Conservation (phyloP, 2,113 vertebrate genomes). For the Dunckerocampus dactyliophorus region DNA sequence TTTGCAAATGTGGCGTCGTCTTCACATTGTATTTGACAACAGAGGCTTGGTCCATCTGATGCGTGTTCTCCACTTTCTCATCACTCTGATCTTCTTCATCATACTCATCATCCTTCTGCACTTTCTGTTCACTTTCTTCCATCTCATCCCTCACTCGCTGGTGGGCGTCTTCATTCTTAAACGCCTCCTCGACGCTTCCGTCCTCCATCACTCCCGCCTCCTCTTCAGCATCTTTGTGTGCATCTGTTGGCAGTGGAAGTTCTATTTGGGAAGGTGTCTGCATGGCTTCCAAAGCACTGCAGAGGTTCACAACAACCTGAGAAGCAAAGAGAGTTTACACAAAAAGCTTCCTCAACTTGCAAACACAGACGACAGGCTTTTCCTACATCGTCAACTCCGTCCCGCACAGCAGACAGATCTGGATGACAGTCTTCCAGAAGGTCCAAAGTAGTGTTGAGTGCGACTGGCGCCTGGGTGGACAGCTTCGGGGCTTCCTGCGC, state of each 20-base stretch:
- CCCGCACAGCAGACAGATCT: slow-evolving; percentile 51
- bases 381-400: slow-evolving; percentile 65
- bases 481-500: neutral
- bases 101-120: slow-evolving; percentile 23
- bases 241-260: slow-evolving; percentile 11
- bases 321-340: neutral
- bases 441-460: slow-evolving; percentile 63
- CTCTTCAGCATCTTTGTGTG: neutral
- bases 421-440: slow-evolving; percentile 55
- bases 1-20: slow-evolving; percentile 78
- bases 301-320: slow-evolving; percentile 75
- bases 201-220: slow-evolving; percentile 12
- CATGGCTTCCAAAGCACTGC: slow-evolving; percentile 70
- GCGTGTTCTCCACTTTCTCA: slow-evolving; percentile 39
- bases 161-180: neutral
- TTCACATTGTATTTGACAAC: slow-evolving; percentile 78
- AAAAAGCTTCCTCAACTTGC: neutral
- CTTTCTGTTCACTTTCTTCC: slow-evolving; percentile 29
- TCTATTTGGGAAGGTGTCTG: slow-evolving; percentile 50
- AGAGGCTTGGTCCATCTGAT: slow-evolving; percentile 57
- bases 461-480: slow-evolving; percentile 16
- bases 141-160: slow-evolving; percentile 32
- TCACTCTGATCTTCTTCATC: slow-evolving; percentile 27
- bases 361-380: neutral
- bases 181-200: neutral